Evolutionary conservation across 2,113 vertebrate genomes (phyloP).

Genomic region (Oreochromis spilurus): DNA sequence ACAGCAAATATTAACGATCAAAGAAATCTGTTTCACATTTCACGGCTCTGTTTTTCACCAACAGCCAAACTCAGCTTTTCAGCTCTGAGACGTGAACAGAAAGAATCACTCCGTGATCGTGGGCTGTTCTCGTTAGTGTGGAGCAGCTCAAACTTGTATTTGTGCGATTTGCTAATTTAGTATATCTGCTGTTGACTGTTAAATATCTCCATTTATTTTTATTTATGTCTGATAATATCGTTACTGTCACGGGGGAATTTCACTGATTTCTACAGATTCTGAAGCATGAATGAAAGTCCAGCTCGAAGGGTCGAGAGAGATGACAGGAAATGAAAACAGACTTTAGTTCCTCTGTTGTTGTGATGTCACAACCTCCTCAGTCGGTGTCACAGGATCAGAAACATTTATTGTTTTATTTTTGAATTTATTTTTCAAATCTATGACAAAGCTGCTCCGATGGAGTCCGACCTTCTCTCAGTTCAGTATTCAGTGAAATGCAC

Average conservation of each 20-base stretch:
- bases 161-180: background rate
- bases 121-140: background rate
- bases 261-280: background rate
- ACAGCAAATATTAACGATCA: background rate
- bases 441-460: background rate
- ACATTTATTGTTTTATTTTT: rapidly evolving
- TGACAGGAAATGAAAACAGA: background rate
- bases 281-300: background rate
- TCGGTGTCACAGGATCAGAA: background rate
- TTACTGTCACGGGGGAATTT: rapidly evolving
- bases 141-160: background rate
- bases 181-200: background rate
- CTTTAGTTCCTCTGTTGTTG: rapidly evolving
- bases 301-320: rapidly evolving
- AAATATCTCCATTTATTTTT: background rate
- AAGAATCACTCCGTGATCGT: rapidly evolving
- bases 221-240: background rate
- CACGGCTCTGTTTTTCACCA: background rate
- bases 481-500: background rate
- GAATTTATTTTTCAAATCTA: background rate
- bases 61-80: background rate
- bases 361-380: background rate
- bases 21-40: background rate
- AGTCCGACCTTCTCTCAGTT: background rate
- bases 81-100: rapidly evolving